Evolutionary conservation across 2,888 invertebrate species (phyloP), one percentile per base, ranked within the genome.

Genomic region (Tanytarsus gracilentus): DNA sequence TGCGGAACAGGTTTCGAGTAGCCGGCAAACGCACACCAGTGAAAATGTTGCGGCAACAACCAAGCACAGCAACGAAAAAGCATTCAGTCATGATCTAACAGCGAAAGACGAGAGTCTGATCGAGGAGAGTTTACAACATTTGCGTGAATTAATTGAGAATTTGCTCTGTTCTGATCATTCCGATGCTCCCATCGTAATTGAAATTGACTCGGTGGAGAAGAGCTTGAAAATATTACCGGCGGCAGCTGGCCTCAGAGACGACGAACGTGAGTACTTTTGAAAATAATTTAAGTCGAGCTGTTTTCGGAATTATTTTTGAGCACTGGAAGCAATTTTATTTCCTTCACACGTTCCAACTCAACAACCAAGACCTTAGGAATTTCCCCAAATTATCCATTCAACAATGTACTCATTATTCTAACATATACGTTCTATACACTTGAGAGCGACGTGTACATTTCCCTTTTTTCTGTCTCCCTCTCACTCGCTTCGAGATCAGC

Each of bases 171-270:
- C 26, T 26, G 44, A 44, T 44, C 44, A 23, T 11, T 11, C 23
- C 6, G 44, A 44, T 44, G 44, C 21, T 21, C 21, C 18, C 23
- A 44, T 44, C 23, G 21, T 44, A 9, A 18, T 44, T 44, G 44
- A 44, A 11, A 44, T 44, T 18, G 44, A 44, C 23, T 21, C 44
- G 23, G 23, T 44, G 18, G 44, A 44, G 23, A 44, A 44, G 18
- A 44, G 21, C 11, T 44, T 44, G 23, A 44, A 44, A 44, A 44
- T 44, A 8, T 21, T 44, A 2, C 44, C 44, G 18, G 8, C 7
- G 30, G 7, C 9, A 8, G 30, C 7, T 30, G 30, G 8, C 30
- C 7, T 30, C 30, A 30, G 30, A 30, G 68, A 9, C 61, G 61
- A 5, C 61, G n/a, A n/a, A n/a, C n/a, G n/a, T n/a, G n/a, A n/a